Base-by-base conservation (phyloP, 2,797 vertebrate species). In the Miopithecus talapoin region DNA sequence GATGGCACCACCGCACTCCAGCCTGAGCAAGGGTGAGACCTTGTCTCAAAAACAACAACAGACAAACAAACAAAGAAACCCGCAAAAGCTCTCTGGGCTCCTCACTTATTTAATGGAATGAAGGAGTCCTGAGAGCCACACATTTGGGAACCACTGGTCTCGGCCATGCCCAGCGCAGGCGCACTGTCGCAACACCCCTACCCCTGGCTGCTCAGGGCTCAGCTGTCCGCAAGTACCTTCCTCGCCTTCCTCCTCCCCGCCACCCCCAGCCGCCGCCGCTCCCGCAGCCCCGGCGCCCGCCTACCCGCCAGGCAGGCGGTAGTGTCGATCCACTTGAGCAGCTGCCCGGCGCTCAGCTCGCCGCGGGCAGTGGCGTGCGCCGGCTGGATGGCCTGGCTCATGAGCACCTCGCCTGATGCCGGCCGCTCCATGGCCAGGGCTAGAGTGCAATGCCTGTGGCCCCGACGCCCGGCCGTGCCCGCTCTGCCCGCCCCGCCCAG, bases 321-420 rank as follows among this genome's bases (percentile, higher is more conserved):
- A 81, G 97, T 98, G 91, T 99, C 98, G 87, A 99, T 98, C 99
- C 99, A 99, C 75, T 98, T 98, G 72, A 99, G 99, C 75, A 99
- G 98, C 97, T 99, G 98, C 57, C 98, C 99, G 0, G 98, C 98
- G 92, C 98, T 98, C 93, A 99, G 98, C 93, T 98, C 95, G 0
- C 99, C 98, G n/a, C 95, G 97, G 78, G 98, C 88, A 96, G 98
- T 95, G 53, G 98, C 97, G 87, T 99, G 99, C 3, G 95, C 98
- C 0, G 98, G 99, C 86, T 98, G 90, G 61, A 99, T 87, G n/a
- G 98, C 91, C 92, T 98, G 99, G 96, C 98, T 99, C 99, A 98
- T 98, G 96, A 75, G 93, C 59, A 98, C 99, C 5, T 97, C 96
- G 9, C 90, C 41, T 1, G 80, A 43, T 8, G 28, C 89, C 0